Conservation (phyloP, 2,888 invertebrate species). For the Drosophila parthenogenetica region DNA sequence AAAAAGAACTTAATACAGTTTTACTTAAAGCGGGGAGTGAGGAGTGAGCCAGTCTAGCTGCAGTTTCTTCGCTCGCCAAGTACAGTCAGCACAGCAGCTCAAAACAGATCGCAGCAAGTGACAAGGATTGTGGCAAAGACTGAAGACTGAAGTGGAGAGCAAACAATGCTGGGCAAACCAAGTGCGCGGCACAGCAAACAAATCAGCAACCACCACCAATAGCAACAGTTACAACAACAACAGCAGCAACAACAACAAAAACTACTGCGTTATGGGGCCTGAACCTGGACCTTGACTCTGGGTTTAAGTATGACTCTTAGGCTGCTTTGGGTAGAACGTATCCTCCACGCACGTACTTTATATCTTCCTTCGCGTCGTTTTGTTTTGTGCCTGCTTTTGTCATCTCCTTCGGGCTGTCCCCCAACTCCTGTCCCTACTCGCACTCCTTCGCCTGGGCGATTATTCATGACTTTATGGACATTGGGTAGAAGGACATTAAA, state of each 20-base stretch:
- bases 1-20: too few species aligned
- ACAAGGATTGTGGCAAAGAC: slow-evolving; percentile 59
- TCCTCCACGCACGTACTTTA: slow-evolving; percentile 72
- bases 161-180: slow-evolving; percentile 45
- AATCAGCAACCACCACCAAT: slow-evolving; percentile 42
- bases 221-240: slow-evolving; percentile 6
- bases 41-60: too few species aligned
- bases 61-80: slow-evolving; percentile 12
- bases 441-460: slow-evolving; percentile 52
- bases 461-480: slow-evolving; percentile 79
- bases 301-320: slow-evolving; percentile 12
- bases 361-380: slow-evolving; percentile 1
- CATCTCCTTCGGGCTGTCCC: slow-evolving; percentile 10
- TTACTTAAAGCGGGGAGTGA: too few species aligned
- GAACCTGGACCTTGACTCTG: slow-evolving; percentile 30
- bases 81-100: slow-evolving; percentile 55
- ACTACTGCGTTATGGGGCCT: slow-evolving; percentile 22
- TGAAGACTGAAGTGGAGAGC: slow-evolving; percentile 23
- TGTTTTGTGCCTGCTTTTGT: background rate
- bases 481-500: slow-evolving; percentile 79
- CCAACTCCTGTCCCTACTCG: slow-evolving; percentile 1
- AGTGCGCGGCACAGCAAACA: slow-evolving; percentile 62
- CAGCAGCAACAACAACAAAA: slow-evolving; percentile 1
- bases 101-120: slow-evolving; percentile 6
- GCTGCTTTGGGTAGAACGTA: slow-evolving; percentile 31